phyloP scores from a whole-genome alignment of 2,888 invertebrate genomes.

The Lycia hirtaria region DNA sequence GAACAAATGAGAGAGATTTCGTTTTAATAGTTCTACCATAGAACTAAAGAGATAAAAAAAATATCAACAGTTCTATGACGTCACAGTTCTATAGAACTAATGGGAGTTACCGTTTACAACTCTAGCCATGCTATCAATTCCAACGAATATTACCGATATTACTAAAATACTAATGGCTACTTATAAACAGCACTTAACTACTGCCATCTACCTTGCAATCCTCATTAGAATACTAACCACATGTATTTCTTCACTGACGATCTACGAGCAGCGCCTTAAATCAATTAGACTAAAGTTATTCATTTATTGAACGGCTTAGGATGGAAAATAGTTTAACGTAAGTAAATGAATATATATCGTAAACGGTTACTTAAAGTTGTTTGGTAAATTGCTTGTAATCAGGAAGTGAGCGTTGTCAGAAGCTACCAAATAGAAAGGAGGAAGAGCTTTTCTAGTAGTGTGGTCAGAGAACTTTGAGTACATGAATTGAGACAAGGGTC shows the following conservation, averaged over 20 bases:
- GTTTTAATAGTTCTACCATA: too few species aligned
- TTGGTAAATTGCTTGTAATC: background rate
- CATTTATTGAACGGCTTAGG: too few species aligned
- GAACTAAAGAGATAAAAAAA: too few species aligned
- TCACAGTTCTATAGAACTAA: too few species aligned
- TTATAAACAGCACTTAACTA: background rate
- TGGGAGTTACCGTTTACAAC: too few species aligned
- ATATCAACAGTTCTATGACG: too few species aligned
- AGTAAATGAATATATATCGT: background rate
- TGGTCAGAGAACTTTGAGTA: background rate
- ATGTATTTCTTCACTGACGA: constrained; percentile 20
- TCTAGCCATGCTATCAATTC: too few species aligned
- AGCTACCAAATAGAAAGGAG: constrained; percentile 9
- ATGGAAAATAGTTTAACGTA: too few species aligned
- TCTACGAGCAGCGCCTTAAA: background rate
- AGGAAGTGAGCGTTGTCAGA: background rate
- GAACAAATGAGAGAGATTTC: too few species aligned
- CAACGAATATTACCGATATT: background rate
- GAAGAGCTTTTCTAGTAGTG: background rate
- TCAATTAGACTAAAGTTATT: constrained; percentile 3
- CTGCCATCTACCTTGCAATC: constrained; percentile 10
- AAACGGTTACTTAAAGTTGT: background rate
- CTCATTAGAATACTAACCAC: constrained; percentile 8
- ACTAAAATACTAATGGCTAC: background rate
- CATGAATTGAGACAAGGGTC: background rate